These are phyloP conservation scores for Hypomecis punctinalis DNA, from an alignment of 2,888 invertebrate species.

Conservation along the genomic window DNA sequence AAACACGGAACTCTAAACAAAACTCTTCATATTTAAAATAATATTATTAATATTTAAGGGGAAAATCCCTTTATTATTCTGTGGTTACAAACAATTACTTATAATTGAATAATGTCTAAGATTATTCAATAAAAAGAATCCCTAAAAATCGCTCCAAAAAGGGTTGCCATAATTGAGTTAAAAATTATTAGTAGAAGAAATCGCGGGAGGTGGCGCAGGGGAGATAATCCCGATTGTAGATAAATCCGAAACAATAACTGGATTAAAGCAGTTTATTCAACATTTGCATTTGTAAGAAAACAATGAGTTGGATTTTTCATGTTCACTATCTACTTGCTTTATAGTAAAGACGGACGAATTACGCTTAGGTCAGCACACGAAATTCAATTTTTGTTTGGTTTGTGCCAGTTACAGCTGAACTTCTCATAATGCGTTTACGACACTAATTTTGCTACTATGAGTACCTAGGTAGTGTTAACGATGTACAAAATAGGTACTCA, in stretches of 20 bases:
- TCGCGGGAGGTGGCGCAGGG: conserved; percentile 39
- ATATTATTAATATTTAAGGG: neutral
- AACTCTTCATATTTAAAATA: too few relatives aligned
- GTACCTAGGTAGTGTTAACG: too few relatives aligned
- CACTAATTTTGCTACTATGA: too few relatives aligned
- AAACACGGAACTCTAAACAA: neutral
- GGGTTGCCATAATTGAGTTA: conserved; percentile 59
- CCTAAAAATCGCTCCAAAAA: conserved; percentile 39
- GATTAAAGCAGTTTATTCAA: conserved; percentile 58
- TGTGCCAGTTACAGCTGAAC: too few relatives aligned
- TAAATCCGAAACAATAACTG: conserved; percentile 70
- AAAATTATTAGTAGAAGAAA: conserved; percentile 54
- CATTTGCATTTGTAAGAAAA: conserved; percentile 54
- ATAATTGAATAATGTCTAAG: conserved; percentile 19
- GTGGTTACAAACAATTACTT: conserved; percentile 22
- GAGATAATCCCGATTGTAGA: conserved; percentile 66
- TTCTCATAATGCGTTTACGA: too few relatives aligned
- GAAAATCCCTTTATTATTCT: conserved; percentile 7
- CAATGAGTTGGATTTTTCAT: conserved; percentile 37
- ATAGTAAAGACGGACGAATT: too few relatives aligned
- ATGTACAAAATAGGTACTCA: too few relatives aligned
- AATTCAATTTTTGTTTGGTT: too few relatives aligned
- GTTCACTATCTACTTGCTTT: too few relatives aligned
- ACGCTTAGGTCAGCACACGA: too few relatives aligned
- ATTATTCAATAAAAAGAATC: conserved; percentile 27